Base-by-base conservation (phyloP, 2,888 invertebrate genomes). In the Watsonalla cultraria region DNA sequence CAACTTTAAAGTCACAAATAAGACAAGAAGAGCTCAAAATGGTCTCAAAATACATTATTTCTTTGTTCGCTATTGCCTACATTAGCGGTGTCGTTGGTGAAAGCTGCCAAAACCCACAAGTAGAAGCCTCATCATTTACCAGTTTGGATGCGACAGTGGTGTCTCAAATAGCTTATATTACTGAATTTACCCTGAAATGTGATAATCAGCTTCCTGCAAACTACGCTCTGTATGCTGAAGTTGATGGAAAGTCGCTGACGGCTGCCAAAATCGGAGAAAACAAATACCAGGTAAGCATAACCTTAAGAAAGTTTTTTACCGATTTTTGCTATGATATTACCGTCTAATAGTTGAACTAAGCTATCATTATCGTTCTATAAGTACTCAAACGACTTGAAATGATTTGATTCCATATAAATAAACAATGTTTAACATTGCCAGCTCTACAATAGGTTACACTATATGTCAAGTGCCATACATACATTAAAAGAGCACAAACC, bases 111-210 rank as follows among this genome's bases (percentile, higher is more conserved):
- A 94, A 93, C 69, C 94, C 94, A 6, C 92, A 94, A 89, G 93
- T 95, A 9, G 92, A 93, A 55, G 93, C 96, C n/a, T 93, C 93
- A 52, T 94, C 95, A 0, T 98, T 98, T 84, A 97, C 98, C 49
- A 98, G 98, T 14, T 93, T 95, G 81, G 99, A 99, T 91, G 97
- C 97, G 0, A 97, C 98, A 50, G 94, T 98, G 59, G 94, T 99
- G 9, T 95, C 96, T 62, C 95, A 94, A 78, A 96, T 98, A 65
- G 98, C 97, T 0, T 97, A 96, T 84, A 95, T 99, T 69, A 94
- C 96, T 11, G 97, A 98, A 84, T 98, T 99, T 86, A 92, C 94
- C 8, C 88, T 99, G 47, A 94, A 95, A 76, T 99, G 99, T 77
- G 92, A 92, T 64, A 93, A 94, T 64, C 87, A 91, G 5, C 66